Conservation (phyloP, 2,888 invertebrate genomes). For the Hirtodrosophila alboralis region DNA sequence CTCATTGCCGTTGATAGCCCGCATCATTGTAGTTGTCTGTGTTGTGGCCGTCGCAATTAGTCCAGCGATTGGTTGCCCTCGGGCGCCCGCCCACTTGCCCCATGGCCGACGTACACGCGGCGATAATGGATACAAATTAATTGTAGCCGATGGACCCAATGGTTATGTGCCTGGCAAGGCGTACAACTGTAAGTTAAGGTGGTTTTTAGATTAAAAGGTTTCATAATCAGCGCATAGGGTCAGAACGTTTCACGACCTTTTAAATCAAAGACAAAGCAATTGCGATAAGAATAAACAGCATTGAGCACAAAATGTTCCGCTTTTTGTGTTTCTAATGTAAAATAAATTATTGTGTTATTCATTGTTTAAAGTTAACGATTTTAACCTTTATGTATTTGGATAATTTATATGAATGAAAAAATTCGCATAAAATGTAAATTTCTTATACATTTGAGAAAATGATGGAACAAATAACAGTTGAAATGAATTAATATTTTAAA, state of each 20-base stretch:
- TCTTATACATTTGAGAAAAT: neutral
- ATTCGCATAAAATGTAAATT: too few species aligned
- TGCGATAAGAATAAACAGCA: conserved; percentile 32
- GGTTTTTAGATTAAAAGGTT: conserved; percentile 18
- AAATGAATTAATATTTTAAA: neutral
- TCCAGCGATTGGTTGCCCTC: conserved; percentile 79
- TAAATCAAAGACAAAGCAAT: conserved; percentile 13
- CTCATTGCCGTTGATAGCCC: conserved; percentile 57
- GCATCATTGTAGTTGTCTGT: conserved; percentile 58
- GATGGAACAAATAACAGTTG: conserved; percentile 1
- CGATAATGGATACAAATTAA: conserved; percentile 93
- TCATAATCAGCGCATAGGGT: conserved; percentile 60
- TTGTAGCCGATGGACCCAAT: conserved; percentile 91
- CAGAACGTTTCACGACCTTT: conserved; percentile 46
- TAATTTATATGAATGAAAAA: conserved; percentile 1
- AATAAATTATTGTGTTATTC: too few species aligned
- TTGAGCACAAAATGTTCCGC: conserved; percentile 2
- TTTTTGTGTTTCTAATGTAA: neutral
- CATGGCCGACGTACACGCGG: conserved; percentile 87
- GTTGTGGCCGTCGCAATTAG: conserved; percentile 69
- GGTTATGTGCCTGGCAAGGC: conserved; percentile 93
- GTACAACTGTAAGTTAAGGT: conserved; percentile 88
- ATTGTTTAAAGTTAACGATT: conserved; percentile 4
- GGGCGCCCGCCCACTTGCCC: conserved; percentile 81
- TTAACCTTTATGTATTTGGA: neutral